Percentiles rank a stretch among this genome's conserved stretches.
Conservation (phyloP, 2,888 invertebrate genomes). For the Synanthedon vespiformis region DNA sequence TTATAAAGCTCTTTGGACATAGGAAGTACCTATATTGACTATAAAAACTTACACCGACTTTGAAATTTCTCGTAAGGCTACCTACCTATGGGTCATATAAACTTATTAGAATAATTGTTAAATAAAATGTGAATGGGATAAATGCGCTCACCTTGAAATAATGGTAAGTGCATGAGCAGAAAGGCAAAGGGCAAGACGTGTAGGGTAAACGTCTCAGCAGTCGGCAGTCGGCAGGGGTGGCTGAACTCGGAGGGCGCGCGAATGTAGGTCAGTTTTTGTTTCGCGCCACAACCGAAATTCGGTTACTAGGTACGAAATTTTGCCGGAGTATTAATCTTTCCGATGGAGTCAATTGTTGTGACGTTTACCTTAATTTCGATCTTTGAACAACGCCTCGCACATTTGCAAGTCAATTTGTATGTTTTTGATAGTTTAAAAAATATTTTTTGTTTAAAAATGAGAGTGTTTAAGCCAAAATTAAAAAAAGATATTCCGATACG, state of each 20-base stretch:
- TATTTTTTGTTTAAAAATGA: no score
- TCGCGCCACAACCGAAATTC: constrained; percentile 64
- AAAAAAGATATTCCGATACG: no score
- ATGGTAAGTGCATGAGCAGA: constrained; percentile 41
- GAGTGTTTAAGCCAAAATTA: not conserved
- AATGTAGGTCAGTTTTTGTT: constrained; percentile 71
- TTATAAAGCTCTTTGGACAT: no score
- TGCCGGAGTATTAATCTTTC: not conserved
- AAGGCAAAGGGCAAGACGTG: constrained; percentile 47
- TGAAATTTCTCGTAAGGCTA: no score
- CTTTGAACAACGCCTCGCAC: no score
- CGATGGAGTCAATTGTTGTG: constrained; percentile 24
- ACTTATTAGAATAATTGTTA: no score
- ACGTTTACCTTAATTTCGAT: constrained; percentile 15
- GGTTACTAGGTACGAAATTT: constrained; percentile 51
- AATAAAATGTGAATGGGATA: no score
- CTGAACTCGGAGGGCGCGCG: constrained; percentile 60
- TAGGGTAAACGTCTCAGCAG: constrained; percentile 45
- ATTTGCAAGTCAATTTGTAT: no score
- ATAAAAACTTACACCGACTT: no score
- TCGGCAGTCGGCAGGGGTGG: constrained; percentile 53
- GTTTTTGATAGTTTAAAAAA: not conserved
- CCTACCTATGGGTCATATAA: no score
- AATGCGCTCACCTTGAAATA: constrained; percentile 37
- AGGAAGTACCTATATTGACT: no score